Evolutionary conservation across 92 coral and sea anemone genomes (phyloP).

Genomic region (Blastomussa wellsi): DNA sequence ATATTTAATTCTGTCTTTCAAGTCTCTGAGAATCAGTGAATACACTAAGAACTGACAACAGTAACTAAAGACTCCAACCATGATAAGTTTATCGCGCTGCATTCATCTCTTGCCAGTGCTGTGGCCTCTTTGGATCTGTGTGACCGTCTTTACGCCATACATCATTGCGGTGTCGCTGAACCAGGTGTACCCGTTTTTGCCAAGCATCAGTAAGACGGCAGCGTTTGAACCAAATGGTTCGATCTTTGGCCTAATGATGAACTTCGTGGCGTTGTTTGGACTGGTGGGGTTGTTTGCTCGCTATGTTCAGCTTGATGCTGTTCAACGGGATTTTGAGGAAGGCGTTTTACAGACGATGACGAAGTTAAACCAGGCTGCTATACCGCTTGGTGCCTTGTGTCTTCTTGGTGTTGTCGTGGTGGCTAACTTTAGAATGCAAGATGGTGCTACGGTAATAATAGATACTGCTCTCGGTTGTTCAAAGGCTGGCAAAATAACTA

Average conservation of each 20-base stretch:
- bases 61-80: neutral
- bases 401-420: slow-evolving; percentile 1
- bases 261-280: slow-evolving; percentile 41
- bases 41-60: too few species aligned
- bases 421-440: neutral
- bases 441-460: too few species aligned
- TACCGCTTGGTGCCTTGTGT: slow-evolving; percentile 8
- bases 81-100: neutral
- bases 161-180: slow-evolving; percentile 45
- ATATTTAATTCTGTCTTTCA: too few species aligned
- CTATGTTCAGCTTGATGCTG: slow-evolving; percentile 36
- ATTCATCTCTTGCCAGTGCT: slow-evolving; percentile 14
- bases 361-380: slow-evolving; percentile 7
- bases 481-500: too few species aligned
- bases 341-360: neutral
- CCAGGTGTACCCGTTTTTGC: slow-evolving; percentile 48
- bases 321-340: neutral
- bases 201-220: slow-evolving; percentile 58
- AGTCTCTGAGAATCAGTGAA: too few species aligned
- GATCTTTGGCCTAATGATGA: slow-evolving; percentile 50
- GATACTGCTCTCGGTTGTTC: too few species aligned
- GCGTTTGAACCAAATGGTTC: slow-evolving; percentile 47
- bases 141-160: slow-evolving; percentile 48
- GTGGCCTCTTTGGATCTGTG: slow-evolving; percentile 2
- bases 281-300: slow-evolving; percentile 26